phyloP scores from a whole-genome alignment of 2,888 invertebrate species.

The Eugnorisma glareosa region DNA sequence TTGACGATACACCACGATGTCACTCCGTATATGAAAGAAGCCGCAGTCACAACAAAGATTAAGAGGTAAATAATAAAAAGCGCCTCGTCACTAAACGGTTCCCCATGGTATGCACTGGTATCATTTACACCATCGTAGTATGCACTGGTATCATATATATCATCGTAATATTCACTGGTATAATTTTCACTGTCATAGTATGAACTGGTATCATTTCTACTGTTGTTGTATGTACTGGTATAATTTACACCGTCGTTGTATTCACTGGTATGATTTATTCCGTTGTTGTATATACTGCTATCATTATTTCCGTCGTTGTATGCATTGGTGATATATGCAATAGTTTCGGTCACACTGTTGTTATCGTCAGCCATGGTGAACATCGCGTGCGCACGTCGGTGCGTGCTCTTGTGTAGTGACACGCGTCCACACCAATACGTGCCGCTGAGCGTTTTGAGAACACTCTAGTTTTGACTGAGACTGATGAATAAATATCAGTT shows the following conservation, averaged over 20 bases:
- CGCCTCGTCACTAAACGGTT: neutral
- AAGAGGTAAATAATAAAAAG: neutral
- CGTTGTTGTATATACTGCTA: no score
- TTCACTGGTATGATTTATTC: no score
- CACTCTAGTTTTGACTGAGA: no score
- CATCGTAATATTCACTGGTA: neutral
- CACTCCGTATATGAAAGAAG: neutral
- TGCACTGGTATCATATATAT: neutral
- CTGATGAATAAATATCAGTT: no score
- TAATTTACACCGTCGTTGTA: no score
- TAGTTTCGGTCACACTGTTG: neutral
- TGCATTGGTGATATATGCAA: neutral
- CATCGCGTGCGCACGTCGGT: neutral
- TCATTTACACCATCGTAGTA: neutral
- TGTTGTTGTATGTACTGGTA: no score
- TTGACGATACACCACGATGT: constrained; percentile 2
- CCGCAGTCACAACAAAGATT: neutral
- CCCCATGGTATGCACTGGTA: neutral
- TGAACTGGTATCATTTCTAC: no score
- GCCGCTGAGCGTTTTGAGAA: no score
- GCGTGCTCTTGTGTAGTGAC: neutral
- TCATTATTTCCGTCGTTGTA: neutral
- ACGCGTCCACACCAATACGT: neutral
- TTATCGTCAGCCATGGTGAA: neutral
- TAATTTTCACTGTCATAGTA: neutral